Evolutionary conservation across 1,140 invertebrate genomes (phyloP).

Genomic region (Heliothis virescens): DNA sequence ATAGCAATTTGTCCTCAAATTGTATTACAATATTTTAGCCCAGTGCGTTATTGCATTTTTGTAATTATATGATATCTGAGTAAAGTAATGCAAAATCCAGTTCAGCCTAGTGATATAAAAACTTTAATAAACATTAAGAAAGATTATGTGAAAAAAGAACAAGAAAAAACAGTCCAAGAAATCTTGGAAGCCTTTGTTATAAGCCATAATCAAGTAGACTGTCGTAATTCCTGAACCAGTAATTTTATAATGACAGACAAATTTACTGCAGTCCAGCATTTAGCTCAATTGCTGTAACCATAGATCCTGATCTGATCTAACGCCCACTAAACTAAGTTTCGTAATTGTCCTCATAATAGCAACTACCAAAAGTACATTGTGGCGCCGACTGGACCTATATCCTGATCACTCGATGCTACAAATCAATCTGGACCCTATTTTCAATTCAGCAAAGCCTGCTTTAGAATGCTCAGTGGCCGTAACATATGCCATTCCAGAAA

Average conservation of each 20-base stretch:
- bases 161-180: background rate
- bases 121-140: conserved; percentile 6
- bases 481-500: conserved; percentile 50
- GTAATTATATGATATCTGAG: conserved; percentile 17
- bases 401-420: conserved; percentile 48
- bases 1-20: conserved; percentile 26
- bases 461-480: background rate
- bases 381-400: conserved; percentile 59
- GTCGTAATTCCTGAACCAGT: conserved; percentile 26
- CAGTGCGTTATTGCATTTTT: background rate
- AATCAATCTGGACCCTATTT: conserved; percentile 42
- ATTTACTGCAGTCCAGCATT: conserved; percentile 48
- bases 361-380: conserved; percentile 55
- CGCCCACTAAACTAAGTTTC: conserved; percentile 63
- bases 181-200: conserved; percentile 22
- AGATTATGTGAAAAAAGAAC: conserved; percentile 17
- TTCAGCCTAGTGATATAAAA: background rate
- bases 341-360: conserved; percentile 64
- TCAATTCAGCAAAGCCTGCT: background rate
- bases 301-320: conserved; percentile 60
- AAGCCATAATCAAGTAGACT: conserved; percentile 33
- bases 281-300: conserved; percentile 42
- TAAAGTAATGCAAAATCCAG: conserved; percentile 6
- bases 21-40: conserved; percentile 4
- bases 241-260: conserved; percentile 44